Evolutionary conservation across 2,888 invertebrate genomes (phyloP), one percentile per base, ranked within the genome.

Genomic region (Rhimphoctona megacephalus): DNA sequence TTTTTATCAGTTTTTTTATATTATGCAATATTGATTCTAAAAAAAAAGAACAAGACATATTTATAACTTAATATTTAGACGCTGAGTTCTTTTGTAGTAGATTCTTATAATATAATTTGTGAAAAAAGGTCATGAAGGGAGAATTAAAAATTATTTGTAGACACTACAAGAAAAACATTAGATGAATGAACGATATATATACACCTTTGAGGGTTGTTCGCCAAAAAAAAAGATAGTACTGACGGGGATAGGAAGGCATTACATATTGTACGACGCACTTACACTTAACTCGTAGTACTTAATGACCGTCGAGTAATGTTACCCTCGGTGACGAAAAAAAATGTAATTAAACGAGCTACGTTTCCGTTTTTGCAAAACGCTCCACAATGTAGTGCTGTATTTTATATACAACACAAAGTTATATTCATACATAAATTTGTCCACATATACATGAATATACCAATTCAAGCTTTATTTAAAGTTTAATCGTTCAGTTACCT

Each of bases 241-340:
- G 80, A 81, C 70, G 46, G 73, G 73, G 49, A 83, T 82, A 77
- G 76, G 46, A 85, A 49, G 87, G 87, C 83, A 87, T 84, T 82
- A 81, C 89, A 49, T 30, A 30, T 46, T 49, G 52, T 91, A 92
- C 92, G 91, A 90, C 91, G 91, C 89, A 90, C 90, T 91, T 92
- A 57, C 64, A 90, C 91, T 93, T 91, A 91, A 92, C 90, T 92
- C 91, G 92, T 91, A 91, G 90, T 89, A 91, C 91, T 92, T 93
- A 93, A 93, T 93, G 91, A 91, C 88, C 89, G 86, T 88, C 84
- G 90, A 89, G 89, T 91, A 92, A 92, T 92, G 90, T 90, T 80
- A 90, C 88, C 87, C 89, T 87, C 86, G 80, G 81, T 69, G 74
- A 85, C 81, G 86, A 89, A 90, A 92, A n/a, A 87, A 89, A 84